Evolutionary conservation across 2,797 vertebrate species (phyloP).

Genomic region (Botia kubotai): DNA sequence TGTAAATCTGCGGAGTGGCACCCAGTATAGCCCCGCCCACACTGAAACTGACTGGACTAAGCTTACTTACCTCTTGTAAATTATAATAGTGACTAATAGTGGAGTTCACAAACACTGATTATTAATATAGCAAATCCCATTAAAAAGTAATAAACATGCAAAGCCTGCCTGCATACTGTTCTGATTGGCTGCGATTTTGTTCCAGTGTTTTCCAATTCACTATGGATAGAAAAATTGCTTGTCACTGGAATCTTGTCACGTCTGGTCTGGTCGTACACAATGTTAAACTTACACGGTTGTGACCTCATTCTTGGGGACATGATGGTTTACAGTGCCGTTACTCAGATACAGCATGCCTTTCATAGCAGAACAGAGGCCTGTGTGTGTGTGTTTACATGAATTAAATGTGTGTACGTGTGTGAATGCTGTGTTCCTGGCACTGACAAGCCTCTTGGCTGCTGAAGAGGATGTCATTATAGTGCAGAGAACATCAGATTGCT

Average conservation of each 20-base stretch:
- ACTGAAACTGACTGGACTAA: background rate
- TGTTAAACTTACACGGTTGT: constrained; percentile 25
- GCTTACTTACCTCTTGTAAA: background rate
- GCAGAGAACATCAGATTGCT: constrained; percentile 38
- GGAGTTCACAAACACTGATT: background rate
- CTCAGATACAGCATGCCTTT: constrained; percentile 40
- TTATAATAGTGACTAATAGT: background rate
- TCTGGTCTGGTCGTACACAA: constrained; percentile 14
- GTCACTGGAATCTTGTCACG: constrained; percentile 9
- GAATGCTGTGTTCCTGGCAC: background rate
- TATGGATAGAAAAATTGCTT: background rate
- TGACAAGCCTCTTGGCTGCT: constrained; percentile 40
- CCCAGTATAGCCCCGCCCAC: background rate
- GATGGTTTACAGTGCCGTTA: constrained; percentile 27
- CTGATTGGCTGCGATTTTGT: background rate
- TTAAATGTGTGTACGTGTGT: constrained; percentile 15
- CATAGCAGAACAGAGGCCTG: constrained; percentile 42
- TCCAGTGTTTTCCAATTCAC: background rate
- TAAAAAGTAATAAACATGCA: too few relatives aligned
- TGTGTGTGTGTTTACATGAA: constrained; percentile 20
- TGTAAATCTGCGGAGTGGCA: background rate
- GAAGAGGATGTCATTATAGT: constrained; percentile 46
- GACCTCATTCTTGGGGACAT: constrained; percentile 12
- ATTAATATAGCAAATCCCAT: background rate
- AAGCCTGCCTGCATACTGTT: background rate